phyloP scores from a whole-genome alignment of 2,797 vertebrate species.

The Aplochiton taeniatus region DNA sequence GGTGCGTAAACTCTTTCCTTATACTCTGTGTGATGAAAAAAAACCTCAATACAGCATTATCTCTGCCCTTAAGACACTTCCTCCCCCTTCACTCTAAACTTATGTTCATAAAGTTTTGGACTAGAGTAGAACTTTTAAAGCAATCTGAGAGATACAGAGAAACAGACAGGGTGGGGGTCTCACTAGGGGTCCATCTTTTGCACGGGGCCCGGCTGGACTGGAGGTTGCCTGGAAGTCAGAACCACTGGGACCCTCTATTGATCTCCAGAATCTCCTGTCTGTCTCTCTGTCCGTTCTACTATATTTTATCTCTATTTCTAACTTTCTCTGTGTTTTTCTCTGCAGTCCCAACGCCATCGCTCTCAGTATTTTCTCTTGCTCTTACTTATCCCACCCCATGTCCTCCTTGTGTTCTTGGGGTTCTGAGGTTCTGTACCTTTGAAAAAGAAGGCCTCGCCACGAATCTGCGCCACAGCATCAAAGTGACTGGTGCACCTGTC shows the following conservation, averaged over 20 bases:
- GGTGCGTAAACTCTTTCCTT: too few relatives aligned
- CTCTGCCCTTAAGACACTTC: too few relatives aligned
- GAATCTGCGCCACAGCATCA: slow-evolving; percentile 96
- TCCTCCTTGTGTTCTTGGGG: background rate
- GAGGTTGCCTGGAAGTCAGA: background rate
- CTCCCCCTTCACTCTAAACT: too few relatives aligned
- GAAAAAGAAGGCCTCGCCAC: slow-evolving; percentile 97
- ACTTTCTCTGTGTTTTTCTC: too few relatives aligned
- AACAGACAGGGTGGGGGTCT: background rate
- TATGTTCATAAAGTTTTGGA: too few relatives aligned
- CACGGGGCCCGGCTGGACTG: background rate
- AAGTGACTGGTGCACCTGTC: slow-evolving; percentile 88
- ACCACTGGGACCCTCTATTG: background rate
- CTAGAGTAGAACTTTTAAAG: too few relatives aligned
- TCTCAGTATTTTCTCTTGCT: background rate
- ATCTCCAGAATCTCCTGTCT: background rate
- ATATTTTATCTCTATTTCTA: too few relatives aligned
- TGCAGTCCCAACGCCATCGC: background rate
- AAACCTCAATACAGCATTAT: too few relatives aligned
- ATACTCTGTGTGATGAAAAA: too few relatives aligned
- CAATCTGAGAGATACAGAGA: too few relatives aligned
- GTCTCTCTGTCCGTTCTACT: too few relatives aligned
- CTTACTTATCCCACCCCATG: slow-evolving; percentile 2
- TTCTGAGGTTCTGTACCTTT: slow-evolving; percentile 73
- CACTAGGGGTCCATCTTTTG: background rate